Base-by-base conservation (phyloP, 2,797 vertebrate species). In the Bradypus variegatus region DNA sequence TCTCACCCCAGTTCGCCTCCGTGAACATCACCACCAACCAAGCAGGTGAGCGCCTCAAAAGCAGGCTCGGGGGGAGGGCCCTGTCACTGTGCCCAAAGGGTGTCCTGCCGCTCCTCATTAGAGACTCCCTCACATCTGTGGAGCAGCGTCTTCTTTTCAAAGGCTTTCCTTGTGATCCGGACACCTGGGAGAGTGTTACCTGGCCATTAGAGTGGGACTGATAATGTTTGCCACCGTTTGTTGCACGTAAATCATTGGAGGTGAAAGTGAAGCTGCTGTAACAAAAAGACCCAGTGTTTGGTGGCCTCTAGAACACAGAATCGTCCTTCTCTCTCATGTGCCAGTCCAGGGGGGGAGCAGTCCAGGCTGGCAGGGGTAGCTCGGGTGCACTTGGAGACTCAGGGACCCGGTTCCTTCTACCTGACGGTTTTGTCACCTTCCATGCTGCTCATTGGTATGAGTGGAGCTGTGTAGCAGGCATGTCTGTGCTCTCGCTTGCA, bases 21-120 rank as follows among this genome's bases (percentile, higher is more conserved):
- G 98, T 99, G 93, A 99, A 99, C 96, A 99, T 99, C 97, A 99
- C 99, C 96, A 99, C 99, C 96, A 99, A 99, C 97, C 99, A 99
- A 95, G 99, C 99, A 0, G 99, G 99, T 99, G 97, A 98, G 98
- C 65, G 0, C 18, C 6, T 1, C n/a, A 6, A 2, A 9, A 2
- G 27, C 25, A 0, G 1, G 84, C 60, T 2, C 1, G 4, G 23
- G 88, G 60, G 23, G 0, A 14, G 18, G 3, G 10, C 36, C 62
- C 67, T 19, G 64, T 45, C 36, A 29, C 36, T 2, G 53, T 7
- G 19, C 14, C 33, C 12, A 1, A 4, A 4, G 25, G 65, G 53
- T 6, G 12, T 16, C 58, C 86, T 14, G n/a, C 16, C 29, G 3
- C 2, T 50, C 38, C n/a, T 25, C 0, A 1, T 50, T 21, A 41